These are phyloP conservation scores for Drosophila tanythrix DNA, from an alignment of 2,888 invertebrate genomes.

Conservation along the genomic window DNA sequence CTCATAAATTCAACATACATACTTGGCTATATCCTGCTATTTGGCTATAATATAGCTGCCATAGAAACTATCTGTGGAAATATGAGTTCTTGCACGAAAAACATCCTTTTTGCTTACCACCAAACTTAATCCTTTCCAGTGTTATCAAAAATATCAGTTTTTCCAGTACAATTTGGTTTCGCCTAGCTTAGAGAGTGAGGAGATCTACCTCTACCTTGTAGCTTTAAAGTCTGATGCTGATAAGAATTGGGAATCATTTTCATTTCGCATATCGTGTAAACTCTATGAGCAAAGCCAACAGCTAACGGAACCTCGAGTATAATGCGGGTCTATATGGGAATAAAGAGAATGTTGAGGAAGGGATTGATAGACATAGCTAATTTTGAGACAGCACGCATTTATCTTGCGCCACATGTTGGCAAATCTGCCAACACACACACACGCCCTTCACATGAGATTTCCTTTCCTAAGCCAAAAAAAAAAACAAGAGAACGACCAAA, in stretches of 20 bases:
- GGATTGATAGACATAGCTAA: conserved; percentile 50
- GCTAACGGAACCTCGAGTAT: conserved; percentile 11
- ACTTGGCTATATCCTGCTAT: not conserved
- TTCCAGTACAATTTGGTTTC: not conserved
- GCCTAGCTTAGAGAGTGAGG: not conserved
- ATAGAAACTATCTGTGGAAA: not conserved
- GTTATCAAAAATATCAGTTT: not conserved
- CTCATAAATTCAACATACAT: not conserved
- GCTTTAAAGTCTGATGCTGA: conserved; percentile 21
- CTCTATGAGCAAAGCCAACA: conserved; percentile 28
- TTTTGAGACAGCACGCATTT: conserved; percentile 57
- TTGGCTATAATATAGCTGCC: not conserved
- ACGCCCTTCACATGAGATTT: conserved; percentile 42
- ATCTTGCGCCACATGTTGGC: conserved; percentile 64
- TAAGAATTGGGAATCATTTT: conserved; percentile 29
- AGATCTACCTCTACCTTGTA: not conserved
- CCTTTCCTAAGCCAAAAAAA: conserved; percentile 42
- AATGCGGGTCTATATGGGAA: not conserved
- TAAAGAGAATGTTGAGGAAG: not conserved
- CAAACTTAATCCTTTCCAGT: not conserved
- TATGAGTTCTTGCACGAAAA: not conserved
- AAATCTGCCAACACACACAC: conserved; percentile 28
- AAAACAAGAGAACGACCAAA: conserved; percentile 9
- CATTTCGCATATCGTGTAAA: conserved; percentile 34
- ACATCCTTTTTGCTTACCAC: not conserved